Conservation (phyloP, 2,113 vertebrate genomes). For the Danio rerio region DNA sequence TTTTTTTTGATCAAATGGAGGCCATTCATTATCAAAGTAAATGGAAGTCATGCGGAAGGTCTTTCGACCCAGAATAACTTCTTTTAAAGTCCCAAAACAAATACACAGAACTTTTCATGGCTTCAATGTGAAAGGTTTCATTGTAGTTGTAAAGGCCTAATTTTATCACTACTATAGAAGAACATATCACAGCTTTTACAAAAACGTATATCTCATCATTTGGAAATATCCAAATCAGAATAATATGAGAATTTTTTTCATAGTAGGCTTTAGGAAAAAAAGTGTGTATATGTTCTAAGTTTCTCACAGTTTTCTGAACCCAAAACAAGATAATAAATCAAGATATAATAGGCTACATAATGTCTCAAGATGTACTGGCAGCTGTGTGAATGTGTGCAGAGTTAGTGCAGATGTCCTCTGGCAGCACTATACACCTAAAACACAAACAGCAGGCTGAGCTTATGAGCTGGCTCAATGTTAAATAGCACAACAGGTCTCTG, state of each 20-base stretch:
- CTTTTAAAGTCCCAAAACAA: background rate
- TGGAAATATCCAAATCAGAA: background rate
- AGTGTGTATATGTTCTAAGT: background rate
- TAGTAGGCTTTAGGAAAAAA: background rate
- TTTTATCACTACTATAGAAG: background rate
- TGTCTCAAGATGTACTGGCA: background rate
- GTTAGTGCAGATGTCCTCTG: conserved; percentile 7
- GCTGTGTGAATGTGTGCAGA: conserved; percentile 1
- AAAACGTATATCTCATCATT: background rate
- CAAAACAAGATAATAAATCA: background rate
- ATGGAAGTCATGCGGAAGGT: background rate
- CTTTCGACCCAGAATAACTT: background rate
- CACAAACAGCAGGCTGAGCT: conserved; percentile 10
- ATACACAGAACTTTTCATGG: background rate
- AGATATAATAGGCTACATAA: background rate
- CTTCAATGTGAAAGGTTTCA: background rate
- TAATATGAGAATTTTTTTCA: background rate
- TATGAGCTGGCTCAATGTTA: conserved; percentile 28
- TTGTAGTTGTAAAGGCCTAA: background rate
- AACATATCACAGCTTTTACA: background rate
- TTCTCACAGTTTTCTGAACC: background rate
- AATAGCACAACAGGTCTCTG: background rate
- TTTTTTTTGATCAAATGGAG: conserved; percentile 7
- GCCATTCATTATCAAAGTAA: conserved; percentile 37
- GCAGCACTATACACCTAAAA: background rate